phyloP scores from a whole-genome alignment of 2,888 invertebrate species.

The Antitype chi region DNA sequence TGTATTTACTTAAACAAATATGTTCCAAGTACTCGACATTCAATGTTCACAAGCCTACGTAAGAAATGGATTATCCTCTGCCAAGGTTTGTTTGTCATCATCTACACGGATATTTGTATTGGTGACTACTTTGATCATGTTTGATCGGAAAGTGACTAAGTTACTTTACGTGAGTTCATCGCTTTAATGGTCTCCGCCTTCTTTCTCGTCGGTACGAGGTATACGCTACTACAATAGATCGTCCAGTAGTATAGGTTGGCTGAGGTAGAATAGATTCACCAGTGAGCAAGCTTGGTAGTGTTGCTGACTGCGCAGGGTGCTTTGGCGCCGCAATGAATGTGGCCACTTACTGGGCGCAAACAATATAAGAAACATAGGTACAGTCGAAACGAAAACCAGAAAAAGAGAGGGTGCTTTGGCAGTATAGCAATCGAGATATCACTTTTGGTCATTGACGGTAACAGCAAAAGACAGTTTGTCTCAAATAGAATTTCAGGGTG shows the following conservation, averaged over 20 bases:
- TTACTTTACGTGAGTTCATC: constrained; percentile 9
- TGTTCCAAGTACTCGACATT: constrained; percentile 11
- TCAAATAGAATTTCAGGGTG: not conserved
- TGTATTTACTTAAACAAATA: constrained; percentile 12
- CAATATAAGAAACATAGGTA: not conserved
- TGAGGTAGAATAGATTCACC: not conserved
- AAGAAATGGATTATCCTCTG: constrained; percentile 49
- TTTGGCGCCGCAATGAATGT: not conserved
- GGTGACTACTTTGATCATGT: constrained; percentile 38
- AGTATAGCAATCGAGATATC: not conserved
- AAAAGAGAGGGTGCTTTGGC: not conserved
- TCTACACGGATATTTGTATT: constrained; percentile 47
- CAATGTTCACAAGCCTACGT: constrained; percentile 24
- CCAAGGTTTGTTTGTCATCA: constrained; percentile 49
- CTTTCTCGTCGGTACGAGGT: not conserved
- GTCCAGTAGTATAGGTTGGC: not conserved
- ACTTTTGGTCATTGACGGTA: not conserved
- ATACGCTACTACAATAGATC: not conserved
- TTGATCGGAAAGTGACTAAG: constrained; percentile 22
- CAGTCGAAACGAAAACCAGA: not conserved
- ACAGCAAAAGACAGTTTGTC: not conserved
- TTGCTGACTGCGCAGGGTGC: not conserved
- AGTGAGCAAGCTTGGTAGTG: not conserved
- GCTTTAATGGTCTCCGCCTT: not conserved
- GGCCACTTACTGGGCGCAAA: not conserved